Evolutionary conservation across 2,113 vertebrate genomes (phyloP).

Genomic region (Antigone vipio): DNA sequence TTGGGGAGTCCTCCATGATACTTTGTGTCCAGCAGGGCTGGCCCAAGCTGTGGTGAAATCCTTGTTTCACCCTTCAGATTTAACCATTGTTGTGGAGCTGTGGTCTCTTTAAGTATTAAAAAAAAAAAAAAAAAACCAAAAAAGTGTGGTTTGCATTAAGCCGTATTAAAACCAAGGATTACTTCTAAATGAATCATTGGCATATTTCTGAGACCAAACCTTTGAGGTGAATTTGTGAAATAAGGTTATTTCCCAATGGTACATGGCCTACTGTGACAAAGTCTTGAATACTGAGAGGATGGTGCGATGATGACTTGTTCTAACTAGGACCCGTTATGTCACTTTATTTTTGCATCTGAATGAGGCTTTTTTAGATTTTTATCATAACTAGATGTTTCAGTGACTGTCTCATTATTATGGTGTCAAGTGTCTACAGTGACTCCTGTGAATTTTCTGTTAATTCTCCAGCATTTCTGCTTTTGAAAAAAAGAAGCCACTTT

Average conservation of each 20-base stretch:
- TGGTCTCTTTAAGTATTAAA: rapidly evolving
- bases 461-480: not conserved
- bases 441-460: not conserved
- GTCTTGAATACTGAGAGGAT: not conserved
- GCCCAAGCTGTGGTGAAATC: not conserved
- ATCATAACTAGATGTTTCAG: not conserved
- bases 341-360: not conserved
- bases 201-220: not conserved
- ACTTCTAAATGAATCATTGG: not conserved
- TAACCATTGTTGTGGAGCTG: not conserved
- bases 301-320: not conserved
- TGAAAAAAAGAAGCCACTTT: not conserved
- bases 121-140: too few species aligned
- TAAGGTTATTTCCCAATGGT: rapidly evolving
- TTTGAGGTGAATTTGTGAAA: not conserved
- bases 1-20: not conserved
- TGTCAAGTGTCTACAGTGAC: not conserved
- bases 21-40: not conserved
- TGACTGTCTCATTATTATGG: not conserved
- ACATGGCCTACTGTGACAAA: not conserved
- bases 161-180: not conserved
- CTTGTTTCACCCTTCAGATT: not conserved
- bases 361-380: not conserved
- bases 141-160: not conserved
- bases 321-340: not conserved